Conservation (phyloP, 2,888 invertebrate genomes). For the Deilephila porcellus region DNA sequence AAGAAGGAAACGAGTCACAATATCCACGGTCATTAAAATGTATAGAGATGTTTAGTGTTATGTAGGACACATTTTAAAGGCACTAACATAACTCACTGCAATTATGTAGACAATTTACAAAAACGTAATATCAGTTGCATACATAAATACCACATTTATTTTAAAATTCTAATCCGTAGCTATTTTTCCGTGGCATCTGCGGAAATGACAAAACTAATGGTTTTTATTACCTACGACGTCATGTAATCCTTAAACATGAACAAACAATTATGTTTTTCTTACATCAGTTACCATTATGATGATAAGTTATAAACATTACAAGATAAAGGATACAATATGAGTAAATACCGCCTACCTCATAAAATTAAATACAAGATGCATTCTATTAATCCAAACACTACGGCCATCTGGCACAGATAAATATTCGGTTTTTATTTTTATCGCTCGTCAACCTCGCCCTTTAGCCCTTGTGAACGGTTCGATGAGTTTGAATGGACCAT, state of each 20-base stretch:
- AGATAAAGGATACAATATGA: conserved; percentile 5
- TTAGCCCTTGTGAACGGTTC: not conserved
- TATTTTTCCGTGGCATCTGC: too few relatives aligned
- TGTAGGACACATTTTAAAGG: too few relatives aligned
- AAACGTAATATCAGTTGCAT: too few relatives aligned
- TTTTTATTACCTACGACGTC: too few relatives aligned
- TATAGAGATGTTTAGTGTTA: too few relatives aligned
- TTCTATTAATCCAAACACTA: not conserved
- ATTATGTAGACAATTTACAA: too few relatives aligned
- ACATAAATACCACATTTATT: too few relatives aligned
- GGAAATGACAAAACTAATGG: too few relatives aligned
- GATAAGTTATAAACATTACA: not conserved
- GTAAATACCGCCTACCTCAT: not conserved
- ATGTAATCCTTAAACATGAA: not conserved
- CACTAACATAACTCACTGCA: too few relatives aligned
- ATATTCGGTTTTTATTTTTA: conserved; percentile 20
- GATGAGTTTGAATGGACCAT: not conserved
- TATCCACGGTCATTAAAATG: too few relatives aligned
- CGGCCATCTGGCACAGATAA: conserved; percentile 15
- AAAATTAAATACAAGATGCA: not conserved
- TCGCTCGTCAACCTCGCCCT: conserved; percentile 11
- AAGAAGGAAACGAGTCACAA: too few relatives aligned
- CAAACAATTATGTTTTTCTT: not conserved
- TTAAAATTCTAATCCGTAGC: too few relatives aligned
- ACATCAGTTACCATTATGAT: not conserved